These are phyloP conservation scores for Griposia aprilina DNA, from an alignment of 2,888 invertebrate species.

Conservation along the genomic window DNA sequence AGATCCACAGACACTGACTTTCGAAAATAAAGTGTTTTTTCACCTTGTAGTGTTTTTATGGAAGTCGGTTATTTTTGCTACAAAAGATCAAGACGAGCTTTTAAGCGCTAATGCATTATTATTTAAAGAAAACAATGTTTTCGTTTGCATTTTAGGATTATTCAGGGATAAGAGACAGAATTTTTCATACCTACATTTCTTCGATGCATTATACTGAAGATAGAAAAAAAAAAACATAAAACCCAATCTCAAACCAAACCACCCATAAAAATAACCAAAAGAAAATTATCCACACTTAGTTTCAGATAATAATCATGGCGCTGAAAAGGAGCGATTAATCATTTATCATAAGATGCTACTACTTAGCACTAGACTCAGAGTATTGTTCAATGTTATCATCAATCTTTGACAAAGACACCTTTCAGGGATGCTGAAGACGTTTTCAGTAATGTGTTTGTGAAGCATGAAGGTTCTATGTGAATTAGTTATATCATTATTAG, in stretches of 20 bases:
- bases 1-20: too few species aligned
- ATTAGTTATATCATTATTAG: conserved; percentile 14
- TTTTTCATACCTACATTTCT: background rate
- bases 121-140: background rate
- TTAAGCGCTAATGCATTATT: background rate
- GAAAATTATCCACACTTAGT: background rate
- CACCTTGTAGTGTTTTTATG: too few species aligned
- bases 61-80: background rate
- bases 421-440: conserved; percentile 31
- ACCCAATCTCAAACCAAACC: background rate
- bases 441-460: conserved; percentile 25
- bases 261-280: background rate
- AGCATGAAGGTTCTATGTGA: conserved; percentile 6
- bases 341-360: conserved; percentile 23
- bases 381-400: conserved; percentile 29
- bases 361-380: conserved; percentile 29
- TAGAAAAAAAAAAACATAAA: background rate
- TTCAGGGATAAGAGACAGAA: background rate
- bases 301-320: conserved; percentile 8
- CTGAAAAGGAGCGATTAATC: conserved; percentile 45
- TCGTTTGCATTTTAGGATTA: background rate
- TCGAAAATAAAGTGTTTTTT: too few species aligned
- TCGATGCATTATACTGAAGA: background rate
- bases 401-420: conserved; percentile 40
- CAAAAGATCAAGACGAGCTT: background rate